Evolutionary conservation across 2,113 vertebrate genomes (phyloP).

Genomic region (Caretta caretta): DNA sequence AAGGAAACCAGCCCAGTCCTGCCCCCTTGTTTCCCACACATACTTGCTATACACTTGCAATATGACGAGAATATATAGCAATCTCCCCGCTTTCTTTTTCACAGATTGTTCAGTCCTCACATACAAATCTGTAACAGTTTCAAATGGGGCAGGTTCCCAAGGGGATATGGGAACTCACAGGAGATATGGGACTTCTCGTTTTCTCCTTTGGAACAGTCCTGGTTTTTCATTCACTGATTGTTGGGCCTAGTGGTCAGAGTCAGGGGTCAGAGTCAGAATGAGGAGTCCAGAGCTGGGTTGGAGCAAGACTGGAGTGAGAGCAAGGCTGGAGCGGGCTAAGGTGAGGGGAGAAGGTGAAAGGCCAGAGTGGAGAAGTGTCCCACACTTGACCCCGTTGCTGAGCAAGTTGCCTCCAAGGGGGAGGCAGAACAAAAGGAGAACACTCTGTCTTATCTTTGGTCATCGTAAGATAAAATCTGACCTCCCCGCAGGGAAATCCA

Average conservation of each 20-base stretch:
- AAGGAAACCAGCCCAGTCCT: neutral
- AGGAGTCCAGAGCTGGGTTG: neutral
- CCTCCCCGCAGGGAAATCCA: neutral
- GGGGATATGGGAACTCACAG: neutral
- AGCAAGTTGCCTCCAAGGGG: neutral
- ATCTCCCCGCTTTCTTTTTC: neutral
- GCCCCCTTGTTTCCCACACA: neutral
- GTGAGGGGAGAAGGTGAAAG: neutral
- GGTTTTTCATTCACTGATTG: neutral
- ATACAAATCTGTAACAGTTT: neutral
- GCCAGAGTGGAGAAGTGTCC: neutral
- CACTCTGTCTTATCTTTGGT: neutral
- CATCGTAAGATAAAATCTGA: neutral
- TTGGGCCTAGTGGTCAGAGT: neutral
- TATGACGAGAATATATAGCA: accelerated
- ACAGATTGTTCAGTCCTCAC: no score
- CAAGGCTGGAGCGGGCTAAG: neutral
- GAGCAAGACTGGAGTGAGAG: neutral
- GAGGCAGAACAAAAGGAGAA: neutral
- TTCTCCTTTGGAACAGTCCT: neutral
- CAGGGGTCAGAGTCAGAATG: neutral
- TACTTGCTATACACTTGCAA: accelerated
- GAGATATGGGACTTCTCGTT: neutral
- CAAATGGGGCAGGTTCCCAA: neutral
- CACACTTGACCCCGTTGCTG: neutral